A percentile compares a stretch with the other conserved stretches of the same genome.
Conservation (phyloP, 2,797 vertebrate genomes). For the Florisuga fusca region DNA sequence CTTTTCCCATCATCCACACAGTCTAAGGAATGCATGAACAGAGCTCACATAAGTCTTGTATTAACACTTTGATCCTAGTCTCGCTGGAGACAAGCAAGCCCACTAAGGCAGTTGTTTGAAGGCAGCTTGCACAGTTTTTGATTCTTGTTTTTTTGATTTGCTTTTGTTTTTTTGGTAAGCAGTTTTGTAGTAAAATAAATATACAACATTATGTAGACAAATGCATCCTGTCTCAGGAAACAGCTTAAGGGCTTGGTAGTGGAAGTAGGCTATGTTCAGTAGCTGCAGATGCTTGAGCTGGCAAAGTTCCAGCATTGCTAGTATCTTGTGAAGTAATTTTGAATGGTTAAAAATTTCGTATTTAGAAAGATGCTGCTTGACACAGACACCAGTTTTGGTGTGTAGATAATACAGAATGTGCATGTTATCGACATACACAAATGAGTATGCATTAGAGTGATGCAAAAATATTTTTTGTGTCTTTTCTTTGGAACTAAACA, state of each 20-base stretch:
- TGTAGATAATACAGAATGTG: background rate
- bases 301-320: background rate
- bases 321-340: background rate
- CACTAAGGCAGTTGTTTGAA: background rate
- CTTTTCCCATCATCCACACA: background rate
- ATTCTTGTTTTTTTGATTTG: background rate
- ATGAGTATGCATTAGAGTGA: background rate
- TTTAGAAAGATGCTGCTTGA: background rate
- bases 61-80: background rate
- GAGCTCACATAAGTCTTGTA: background rate
- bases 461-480: background rate
- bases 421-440: background rate
- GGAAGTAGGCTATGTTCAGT: background rate
- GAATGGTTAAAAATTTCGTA: background rate
- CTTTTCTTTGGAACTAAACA: background rate
- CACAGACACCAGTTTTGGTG: background rate
- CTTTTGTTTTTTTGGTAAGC: background rate
- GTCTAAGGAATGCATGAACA: background rate
- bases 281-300: slow-evolving; percentile 38
- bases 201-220: slow-evolving; percentile 37
- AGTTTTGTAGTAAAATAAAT: slow-evolving; percentile 44
- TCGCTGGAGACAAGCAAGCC: background rate
- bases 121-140: background rate
- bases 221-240: slow-evolving; percentile 61
- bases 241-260: slow-evolving; percentile 16